A percentile compares a stretch with the other conserved stretches of the same genome.
phyloP scores from a whole-genome alignment of 1,140 invertebrate genomes.

The Trissolcus basalis region DNA sequence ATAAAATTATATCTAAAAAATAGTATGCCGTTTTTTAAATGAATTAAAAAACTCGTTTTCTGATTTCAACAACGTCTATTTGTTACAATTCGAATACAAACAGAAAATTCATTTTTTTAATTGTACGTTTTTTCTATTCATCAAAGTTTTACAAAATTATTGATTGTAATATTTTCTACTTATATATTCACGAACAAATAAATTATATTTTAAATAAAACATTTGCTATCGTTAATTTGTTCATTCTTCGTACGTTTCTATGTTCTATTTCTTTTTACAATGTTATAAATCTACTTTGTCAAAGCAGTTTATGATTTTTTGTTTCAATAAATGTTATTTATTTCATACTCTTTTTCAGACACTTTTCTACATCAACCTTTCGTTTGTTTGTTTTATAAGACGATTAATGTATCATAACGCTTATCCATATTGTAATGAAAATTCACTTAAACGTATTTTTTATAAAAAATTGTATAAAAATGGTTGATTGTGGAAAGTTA shows the following conservation, averaged over 20 bases:
- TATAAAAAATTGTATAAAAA: constrained; percentile 60
- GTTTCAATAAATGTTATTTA: constrained; percentile 24
- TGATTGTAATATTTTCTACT: constrained; percentile 42
- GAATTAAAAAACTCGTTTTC: constrained; percentile 15
- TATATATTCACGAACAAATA: constrained; percentile 54
- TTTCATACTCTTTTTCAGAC: constrained; percentile 6
- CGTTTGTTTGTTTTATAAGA: constrained; percentile 23
- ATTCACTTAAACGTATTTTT: constrained; percentile 5
- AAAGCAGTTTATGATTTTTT: constrained; percentile 28
- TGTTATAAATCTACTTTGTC: constrained; percentile 23
- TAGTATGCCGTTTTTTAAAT: neutral
- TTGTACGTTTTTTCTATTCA: constrained; percentile 20
- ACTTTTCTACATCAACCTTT: constrained; percentile 17
- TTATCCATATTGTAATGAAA: constrained; percentile 8
- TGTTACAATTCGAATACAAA: constrained; percentile 49
- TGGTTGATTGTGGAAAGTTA: constrained; percentile 23
- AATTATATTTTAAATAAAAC: constrained; percentile 57
- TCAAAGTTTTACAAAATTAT: constrained; percentile 25
- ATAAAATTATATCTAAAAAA: too few species aligned
- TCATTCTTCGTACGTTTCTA: constrained; percentile 6
- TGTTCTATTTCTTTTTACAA: constrained; percentile 22
- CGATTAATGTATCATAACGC: constrained; percentile 30
- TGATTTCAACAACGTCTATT: constrained; percentile 49
- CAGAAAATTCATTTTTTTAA: constrained; percentile 21
- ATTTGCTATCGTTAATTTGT: constrained; percentile 10